A percentile compares a stretch with the other conserved stretches of the same genome.
Conservation (phyloP, 2,113 vertebrate genomes). For the Pelmatolapia mariae region DNA sequence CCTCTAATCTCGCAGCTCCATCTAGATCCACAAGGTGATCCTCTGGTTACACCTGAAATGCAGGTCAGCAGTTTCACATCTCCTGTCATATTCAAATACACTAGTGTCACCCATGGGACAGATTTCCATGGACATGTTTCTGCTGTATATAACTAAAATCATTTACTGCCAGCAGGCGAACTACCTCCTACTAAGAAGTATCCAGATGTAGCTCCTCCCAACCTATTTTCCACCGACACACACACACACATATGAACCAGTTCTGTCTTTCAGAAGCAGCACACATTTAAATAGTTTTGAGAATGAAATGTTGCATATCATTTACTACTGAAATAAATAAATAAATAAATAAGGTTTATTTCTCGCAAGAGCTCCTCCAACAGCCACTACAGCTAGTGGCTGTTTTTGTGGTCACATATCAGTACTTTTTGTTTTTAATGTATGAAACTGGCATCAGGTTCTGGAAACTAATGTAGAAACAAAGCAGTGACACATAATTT, state of each 20-base stretch:
- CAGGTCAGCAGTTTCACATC: neutral
- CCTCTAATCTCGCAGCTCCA: neutral
- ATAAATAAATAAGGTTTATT: neutral
- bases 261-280: neutral
- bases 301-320: neutral
- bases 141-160: neutral
- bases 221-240: neutral
- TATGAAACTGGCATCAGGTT: neutral
- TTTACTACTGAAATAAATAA: neutral
- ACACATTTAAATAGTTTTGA: neutral
- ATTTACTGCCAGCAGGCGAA: neutral
- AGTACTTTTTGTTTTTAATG: neutral
- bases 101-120: neutral
- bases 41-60: neutral
- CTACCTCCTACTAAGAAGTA: neutral
- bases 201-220: neutral
- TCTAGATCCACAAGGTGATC: neutral
- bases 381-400: neutral
- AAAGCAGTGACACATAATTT: neutral
- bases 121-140: neutral
- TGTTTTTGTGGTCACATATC: neutral
- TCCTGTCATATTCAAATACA: neutral
- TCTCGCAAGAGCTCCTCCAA: neutral
- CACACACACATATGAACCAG: neutral
- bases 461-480: neutral